Conservation (phyloP, 1,140 invertebrate species). For the Pseudomyrmex dendroicus region DNA sequence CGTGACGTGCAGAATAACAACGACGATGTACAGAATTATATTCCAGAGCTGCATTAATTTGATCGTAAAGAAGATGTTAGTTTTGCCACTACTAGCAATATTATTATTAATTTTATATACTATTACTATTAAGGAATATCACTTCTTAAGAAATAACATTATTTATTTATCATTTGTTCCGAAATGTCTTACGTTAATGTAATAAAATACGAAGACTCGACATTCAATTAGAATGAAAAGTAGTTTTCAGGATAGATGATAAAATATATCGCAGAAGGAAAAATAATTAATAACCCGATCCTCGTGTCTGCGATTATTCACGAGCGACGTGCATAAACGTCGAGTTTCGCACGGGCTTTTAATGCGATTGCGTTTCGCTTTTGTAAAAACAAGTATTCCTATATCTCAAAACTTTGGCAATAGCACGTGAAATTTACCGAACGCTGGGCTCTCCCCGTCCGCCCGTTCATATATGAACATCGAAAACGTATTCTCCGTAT, state of each 20-base stretch:
- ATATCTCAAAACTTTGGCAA: constrained; percentile 80
- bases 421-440: constrained; percentile 60
- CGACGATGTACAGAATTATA: constrained; percentile 1
- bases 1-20: constrained; percentile 49
- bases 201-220: too few species aligned
- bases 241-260: too few species aligned
- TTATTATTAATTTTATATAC: too few species aligned
- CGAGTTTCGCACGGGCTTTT: constrained; percentile 13
- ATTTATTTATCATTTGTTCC: too few species aligned
- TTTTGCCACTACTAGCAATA: too few species aligned
- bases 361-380: constrained; percentile 51
- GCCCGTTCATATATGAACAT: constrained; percentile 45
- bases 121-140: too few species aligned
- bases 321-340: constrained; percentile 7
- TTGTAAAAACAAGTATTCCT: constrained; percentile 79
- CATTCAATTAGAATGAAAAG: too few species aligned
- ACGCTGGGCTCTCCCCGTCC: not conserved
- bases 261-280: too few species aligned
- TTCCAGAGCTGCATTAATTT: not conserved
- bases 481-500: constrained; percentile 52
- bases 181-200: not conserved
- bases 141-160: too few species aligned
- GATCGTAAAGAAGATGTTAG: too few species aligned
- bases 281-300: not conserved
- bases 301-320: constrained; percentile 33